These are phyloP conservation scores for Anoplophora glabripennis DNA, from an alignment of 1,140 invertebrate species.

Conservation along the genomic window DNA sequence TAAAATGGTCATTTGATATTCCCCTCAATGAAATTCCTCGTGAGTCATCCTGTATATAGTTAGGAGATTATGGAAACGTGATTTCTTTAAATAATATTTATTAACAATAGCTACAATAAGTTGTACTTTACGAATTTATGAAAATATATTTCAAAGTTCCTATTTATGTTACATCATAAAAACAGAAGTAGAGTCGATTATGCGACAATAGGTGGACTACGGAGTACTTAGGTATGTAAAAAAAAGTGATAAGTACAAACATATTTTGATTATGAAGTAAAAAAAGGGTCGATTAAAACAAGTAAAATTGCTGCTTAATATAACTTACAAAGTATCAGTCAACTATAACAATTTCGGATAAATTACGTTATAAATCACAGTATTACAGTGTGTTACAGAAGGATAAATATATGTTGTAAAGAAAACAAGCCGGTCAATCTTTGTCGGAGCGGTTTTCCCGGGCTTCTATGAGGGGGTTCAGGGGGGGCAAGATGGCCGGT, in stretches of 20 bases:
- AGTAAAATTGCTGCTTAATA: background rate
- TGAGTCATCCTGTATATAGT: too few relatives aligned
- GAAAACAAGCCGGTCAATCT: conserved; percentile 9
- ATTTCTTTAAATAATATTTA: conserved; percentile 10
- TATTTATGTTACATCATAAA: too few relatives aligned
- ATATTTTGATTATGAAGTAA: too few relatives aligned
- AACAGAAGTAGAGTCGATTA: too few relatives aligned
- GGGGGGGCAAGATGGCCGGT: conserved; percentile 45
- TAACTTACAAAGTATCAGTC: conserved; percentile 22
- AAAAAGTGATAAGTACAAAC: too few relatives aligned
- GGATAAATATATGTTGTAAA: background rate
- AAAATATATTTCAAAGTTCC: conserved; percentile 9
- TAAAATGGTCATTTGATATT: too few relatives aligned
- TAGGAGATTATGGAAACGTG: conserved; percentile 8
- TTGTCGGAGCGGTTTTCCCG: conserved; percentile 23
- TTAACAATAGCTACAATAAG: conserved; percentile 15
- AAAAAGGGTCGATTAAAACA: too few relatives aligned
- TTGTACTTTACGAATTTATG: conserved; percentile 17
- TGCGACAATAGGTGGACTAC: too few relatives aligned
- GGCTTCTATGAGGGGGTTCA: conserved; percentile 25
- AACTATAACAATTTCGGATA: conserved; percentile 18
- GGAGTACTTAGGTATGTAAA: too few relatives aligned
- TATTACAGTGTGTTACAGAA: conserved; percentile 8
- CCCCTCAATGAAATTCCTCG: too few relatives aligned
- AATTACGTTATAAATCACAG: conserved; percentile 21